A percentile compares a stretch with the other conserved stretches of the same genome.
These are phyloP conservation scores for Dendrocopos noguchii DNA, from an alignment of 2,113 vertebrate species.

Conservation along the genomic window DNA sequence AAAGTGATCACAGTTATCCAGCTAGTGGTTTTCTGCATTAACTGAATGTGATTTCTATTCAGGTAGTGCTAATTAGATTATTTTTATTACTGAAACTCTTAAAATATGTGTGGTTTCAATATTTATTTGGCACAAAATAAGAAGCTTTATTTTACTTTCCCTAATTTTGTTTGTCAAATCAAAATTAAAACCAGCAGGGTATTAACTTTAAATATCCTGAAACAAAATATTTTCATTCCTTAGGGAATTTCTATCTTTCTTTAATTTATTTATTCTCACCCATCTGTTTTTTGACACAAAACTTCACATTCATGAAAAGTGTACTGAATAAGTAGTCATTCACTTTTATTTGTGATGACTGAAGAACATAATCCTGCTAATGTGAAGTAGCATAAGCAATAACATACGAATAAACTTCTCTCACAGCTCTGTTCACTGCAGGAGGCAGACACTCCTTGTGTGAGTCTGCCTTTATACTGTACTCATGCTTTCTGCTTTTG, in stretches of 20 bases:
- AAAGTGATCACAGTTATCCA: not conserved
- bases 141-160: not conserved
- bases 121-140: not conserved
- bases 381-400: not conserved
- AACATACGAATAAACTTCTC: not conserved
- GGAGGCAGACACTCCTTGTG: not conserved
- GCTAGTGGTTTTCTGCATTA: not conserved
- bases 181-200: not conserved
- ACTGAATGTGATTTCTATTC: not conserved
- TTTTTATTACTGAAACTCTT: not conserved
- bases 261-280: not conserved
- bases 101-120: not conserved
- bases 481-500: accelerated
- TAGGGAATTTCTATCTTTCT: not conserved
- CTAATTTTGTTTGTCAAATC: not conserved
- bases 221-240: not conserved
- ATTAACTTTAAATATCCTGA: not conserved
- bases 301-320: not conserved
- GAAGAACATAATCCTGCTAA: not conserved
- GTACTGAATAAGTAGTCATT: not conserved
- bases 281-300: not conserved
- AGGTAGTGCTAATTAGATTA: not conserved
- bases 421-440: not conserved
- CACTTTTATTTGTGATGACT: not conserved
- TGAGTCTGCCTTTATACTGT: not conserved